A percentile compares a stretch with the other conserved stretches of the same genome.
These are phyloP conservation scores for Leucania comma DNA, from an alignment of 2,888 invertebrate genomes.

Conservation along the genomic window DNA sequence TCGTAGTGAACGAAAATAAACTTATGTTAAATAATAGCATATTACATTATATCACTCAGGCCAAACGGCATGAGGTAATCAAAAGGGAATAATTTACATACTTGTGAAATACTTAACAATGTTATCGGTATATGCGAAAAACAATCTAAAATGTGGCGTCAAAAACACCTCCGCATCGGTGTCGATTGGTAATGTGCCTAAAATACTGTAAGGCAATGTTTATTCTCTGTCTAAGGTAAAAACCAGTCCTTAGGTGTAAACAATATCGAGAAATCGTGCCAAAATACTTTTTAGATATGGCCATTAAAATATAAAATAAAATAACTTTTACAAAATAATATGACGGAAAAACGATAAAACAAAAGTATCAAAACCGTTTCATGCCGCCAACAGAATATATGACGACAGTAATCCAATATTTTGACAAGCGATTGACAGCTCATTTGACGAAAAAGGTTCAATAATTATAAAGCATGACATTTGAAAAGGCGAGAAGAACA, in stretches of 20 bases:
- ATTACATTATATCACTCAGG: slow-evolving; percentile 35
- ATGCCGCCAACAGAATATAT: neutral
- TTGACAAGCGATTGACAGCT: slow-evolving; percentile 30
- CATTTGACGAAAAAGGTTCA: slow-evolving; percentile 4
- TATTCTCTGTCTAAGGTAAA: too few species aligned
- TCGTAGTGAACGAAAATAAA: slow-evolving; percentile 39
- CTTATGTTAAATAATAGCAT: slow-evolving; percentile 36
- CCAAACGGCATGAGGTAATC: slow-evolving; percentile 7
- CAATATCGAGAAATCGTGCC: neutral
- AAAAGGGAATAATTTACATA: neutral
- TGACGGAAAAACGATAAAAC: neutral
- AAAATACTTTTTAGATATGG: slow-evolving; percentile 1
- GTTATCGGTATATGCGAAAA: too few species aligned
- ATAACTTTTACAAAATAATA: neutral
- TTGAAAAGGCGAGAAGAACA: neutral
- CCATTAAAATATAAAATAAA: neutral
- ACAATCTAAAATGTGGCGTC: too few species aligned
- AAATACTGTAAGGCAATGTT: too few species aligned
- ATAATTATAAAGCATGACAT: slow-evolving; percentile 4
- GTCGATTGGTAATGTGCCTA: too few species aligned
- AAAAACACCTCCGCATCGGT: too few species aligned
- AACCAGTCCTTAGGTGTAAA: too few species aligned
- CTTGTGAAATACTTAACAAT: too few species aligned
- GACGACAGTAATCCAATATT: slow-evolving; percentile 38
- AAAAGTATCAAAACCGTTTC: slow-evolving; percentile 19